A percentile compares a stretch with the other conserved stretches of the same genome.
phyloP scores from a whole-genome alignment of 2,888 invertebrate genomes.

The Nephrotoma appendiculata region DNA sequence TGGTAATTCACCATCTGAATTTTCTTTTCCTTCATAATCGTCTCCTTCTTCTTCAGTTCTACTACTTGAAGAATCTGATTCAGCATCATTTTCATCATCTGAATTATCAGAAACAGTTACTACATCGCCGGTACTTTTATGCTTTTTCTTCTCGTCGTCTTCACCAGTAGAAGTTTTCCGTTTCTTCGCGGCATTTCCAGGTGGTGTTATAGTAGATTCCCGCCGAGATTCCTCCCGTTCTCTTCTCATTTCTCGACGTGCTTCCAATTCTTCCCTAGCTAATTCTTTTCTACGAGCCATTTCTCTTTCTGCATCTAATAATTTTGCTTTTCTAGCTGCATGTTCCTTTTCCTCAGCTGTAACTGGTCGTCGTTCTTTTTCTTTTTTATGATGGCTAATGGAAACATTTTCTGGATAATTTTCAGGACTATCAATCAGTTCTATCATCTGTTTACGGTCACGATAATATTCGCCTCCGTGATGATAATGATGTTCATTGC shows the following conservation, averaged over 20 bases:
- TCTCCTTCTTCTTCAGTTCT: slow-evolving; percentile 25
- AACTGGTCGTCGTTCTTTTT: slow-evolving; percentile 11
- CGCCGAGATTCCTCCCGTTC: slow-evolving; percentile 33
- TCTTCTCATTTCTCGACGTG: slow-evolving; percentile 47
- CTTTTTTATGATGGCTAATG: slow-evolving; percentile 13
- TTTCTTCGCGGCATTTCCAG: slow-evolving; percentile 19
- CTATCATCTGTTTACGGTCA: slow-evolving; percentile 28
- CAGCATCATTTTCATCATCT: slow-evolving; percentile 29
- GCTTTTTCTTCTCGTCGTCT: slow-evolving; percentile 17
- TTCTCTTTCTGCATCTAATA: slow-evolving; percentile 58
- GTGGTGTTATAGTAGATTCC: slow-evolving; percentile 27
- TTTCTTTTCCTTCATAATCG: slow-evolving; percentile 21
- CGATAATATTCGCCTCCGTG: slow-evolving; percentile 26
- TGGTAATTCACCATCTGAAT: slow-evolving; percentile 30
- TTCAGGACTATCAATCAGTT: slow-evolving; percentile 34
- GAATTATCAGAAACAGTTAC: slow-evolving; percentile 36
- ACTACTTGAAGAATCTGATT: slow-evolving; percentile 36
- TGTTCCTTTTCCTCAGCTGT: slow-evolving; percentile 33
- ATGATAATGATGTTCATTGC: slow-evolving; percentile 1
- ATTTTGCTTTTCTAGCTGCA: slow-evolving; percentile 46
- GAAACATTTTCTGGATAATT: slow-evolving; percentile 27
- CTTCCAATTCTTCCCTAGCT: slow-evolving; percentile 56
- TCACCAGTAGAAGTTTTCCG: slow-evolving; percentile 17
- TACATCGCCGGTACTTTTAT: slow-evolving; percentile 17
- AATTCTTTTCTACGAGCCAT: slow-evolving; percentile 65